These are phyloP conservation scores for Andrena flavipes DNA, from an alignment of 2,888 invertebrate genomes.

Conservation along the genomic window DNA sequence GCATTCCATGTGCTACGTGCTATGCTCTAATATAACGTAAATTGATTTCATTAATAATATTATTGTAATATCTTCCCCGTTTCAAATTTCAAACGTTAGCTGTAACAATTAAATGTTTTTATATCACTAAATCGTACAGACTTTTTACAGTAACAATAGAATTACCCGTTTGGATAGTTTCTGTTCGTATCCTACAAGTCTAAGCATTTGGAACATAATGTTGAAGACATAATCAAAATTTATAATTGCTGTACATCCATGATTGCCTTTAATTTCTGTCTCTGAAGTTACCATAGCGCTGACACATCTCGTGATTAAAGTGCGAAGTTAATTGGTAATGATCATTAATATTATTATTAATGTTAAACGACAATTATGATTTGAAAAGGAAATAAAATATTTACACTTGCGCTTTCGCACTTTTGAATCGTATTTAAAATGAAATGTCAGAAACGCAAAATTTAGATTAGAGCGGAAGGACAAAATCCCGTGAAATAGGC, in stretches of 20 bases:
- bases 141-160: slow-evolving; percentile 48
- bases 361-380: slow-evolving; percentile 72
- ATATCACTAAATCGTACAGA: slow-evolving; percentile 40
- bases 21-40: slow-evolving; percentile 55
- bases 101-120: slow-evolving; percentile 42
- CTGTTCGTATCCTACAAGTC: slow-evolving; percentile 29
- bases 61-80: slow-evolving; percentile 34
- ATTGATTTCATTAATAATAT: slow-evolving; percentile 59
- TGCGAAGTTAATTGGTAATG: slow-evolving; percentile 72
- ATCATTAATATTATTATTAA: slow-evolving; percentile 74
- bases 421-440: slow-evolving; percentile 66
- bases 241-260: slow-evolving; percentile 39
- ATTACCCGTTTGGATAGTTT: slow-evolving; percentile 33
- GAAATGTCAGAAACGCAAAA: slow-evolving; percentile 58
- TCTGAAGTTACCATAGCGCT: slow-evolving; percentile 74
- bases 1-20: slow-evolving; percentile 61
- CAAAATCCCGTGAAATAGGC: slow-evolving; percentile 62
- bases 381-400: slow-evolving; percentile 68
- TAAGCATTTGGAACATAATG: slow-evolving; percentile 47
- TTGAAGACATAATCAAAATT: slow-evolving; percentile 52
- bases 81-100: slow-evolving; percentile 40
- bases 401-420: slow-evolving; percentile 77
- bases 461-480: slow-evolving; percentile 65
- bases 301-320: slow-evolving; percentile 73
- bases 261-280: slow-evolving; percentile 77